Evolutionary conservation across 2,113 vertebrate species (phyloP).

Genomic region (Barnardius zonarius): DNA sequence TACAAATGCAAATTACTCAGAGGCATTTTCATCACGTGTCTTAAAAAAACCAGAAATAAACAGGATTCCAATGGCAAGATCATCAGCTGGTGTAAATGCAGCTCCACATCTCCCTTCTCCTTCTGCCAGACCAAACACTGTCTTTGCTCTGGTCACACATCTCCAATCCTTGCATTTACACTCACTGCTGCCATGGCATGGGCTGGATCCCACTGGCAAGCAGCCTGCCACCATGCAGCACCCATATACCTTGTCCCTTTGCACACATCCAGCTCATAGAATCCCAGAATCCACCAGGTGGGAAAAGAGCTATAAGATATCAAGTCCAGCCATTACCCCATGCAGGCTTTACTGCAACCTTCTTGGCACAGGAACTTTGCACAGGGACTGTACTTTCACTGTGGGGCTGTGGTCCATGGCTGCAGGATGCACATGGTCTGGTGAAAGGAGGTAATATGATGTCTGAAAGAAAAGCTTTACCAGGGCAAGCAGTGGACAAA

Average conservation of each 20-base stretch:
- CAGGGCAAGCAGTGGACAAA: neutral
- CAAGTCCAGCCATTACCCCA: neutral
- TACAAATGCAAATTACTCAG: neutral
- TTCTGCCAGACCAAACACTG: neutral
- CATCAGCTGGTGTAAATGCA: neutral
- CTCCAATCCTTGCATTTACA: neutral
- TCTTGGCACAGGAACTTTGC: neutral
- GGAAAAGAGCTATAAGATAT: neutral
- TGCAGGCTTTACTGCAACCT: neutral
- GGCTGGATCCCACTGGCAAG: neutral
- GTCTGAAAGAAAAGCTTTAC: neutral
- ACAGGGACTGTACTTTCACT: neutral
- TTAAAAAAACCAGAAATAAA: neutral
- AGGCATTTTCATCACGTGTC: neutral
- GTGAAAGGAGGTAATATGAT: neutral
- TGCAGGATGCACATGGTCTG: fast-evolving
- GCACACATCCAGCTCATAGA: neutral
- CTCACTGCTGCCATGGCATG: fast-evolving
- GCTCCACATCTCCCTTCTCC: neutral
- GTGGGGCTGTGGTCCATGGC: no score
- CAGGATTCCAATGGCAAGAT: neutral
- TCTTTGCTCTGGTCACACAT: neutral
- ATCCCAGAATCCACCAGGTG: neutral
- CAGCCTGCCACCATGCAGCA: fast-evolving
- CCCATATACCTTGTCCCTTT: neutral